Evolutionary conservation across 2,797 vertebrate genomes (phyloP).

Genomic region (Megalops cyprinoides): DNA sequence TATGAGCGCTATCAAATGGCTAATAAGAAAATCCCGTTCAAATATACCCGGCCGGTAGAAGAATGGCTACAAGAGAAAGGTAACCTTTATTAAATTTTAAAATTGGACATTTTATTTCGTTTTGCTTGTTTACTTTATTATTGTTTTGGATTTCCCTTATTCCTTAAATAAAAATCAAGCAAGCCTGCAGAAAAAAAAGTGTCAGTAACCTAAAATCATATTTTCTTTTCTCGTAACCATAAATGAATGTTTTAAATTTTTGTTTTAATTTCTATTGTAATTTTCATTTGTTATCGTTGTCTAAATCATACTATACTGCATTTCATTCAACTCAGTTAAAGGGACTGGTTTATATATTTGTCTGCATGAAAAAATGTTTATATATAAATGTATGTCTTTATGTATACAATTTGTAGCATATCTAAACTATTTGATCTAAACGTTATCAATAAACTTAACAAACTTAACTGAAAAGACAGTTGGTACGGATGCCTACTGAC

Average conservation of each 20-base stretch:
- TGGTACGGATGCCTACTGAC: conserved; percentile 14
- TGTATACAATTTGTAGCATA: conserved; percentile 31
- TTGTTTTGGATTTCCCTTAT: conserved; percentile 60
- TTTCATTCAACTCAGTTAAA: conserved; percentile 77
- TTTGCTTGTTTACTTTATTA: conserved; percentile 76
- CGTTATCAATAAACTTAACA: conserved; percentile 28
- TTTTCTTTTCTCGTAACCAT: conserved; percentile 42
- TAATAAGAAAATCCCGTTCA: conserved; percentile 99
- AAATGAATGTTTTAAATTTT: conserved; percentile 83
- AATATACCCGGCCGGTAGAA: conserved; percentile 95
- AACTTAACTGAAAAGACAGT: conserved; percentile 17
- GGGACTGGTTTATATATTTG: conserved; percentile 60
- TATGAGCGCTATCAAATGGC: conserved; percentile 97
- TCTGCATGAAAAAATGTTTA: neutral
- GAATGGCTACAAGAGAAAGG: conserved; percentile 99
- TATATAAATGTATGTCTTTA: conserved; percentile 9
- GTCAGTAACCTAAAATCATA: conserved; percentile 70
- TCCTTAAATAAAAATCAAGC: conserved; percentile 77
- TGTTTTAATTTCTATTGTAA: conserved; percentile 78
- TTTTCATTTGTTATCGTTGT: conserved; percentile 77
- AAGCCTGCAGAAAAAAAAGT: conserved; percentile 77
- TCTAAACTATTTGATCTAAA: conserved; percentile 27
- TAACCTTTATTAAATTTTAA: conserved; percentile 78
- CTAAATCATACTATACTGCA: conserved; percentile 81
- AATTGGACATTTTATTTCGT: conserved; percentile 72